Base-by-base conservation (phyloP, 2,113 vertebrate species). In the Platanista minor region DNA sequence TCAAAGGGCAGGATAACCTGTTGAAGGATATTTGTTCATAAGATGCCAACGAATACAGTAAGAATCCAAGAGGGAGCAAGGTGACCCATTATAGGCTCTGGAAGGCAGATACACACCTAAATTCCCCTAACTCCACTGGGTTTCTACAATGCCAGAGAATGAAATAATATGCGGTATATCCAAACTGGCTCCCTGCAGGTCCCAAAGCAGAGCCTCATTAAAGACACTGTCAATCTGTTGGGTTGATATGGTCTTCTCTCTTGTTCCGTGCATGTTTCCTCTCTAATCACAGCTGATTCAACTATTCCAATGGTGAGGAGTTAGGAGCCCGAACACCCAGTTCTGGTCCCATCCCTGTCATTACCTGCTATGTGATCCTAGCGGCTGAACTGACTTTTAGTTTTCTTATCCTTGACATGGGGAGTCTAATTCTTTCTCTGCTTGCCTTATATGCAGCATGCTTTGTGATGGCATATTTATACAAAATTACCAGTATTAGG, bases 371-470 rank as follows among this genome's bases (percentile, higher is more conserved):
- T 59, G 57, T 36, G 41, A 84, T 61, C 67, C 59, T 64, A 36
- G 57, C 36, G 52, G 86, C 25, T 61, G 36, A 64, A 64, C n/a
- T 4, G 13, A 25, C 5, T 46, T 23, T 67, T 7, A 18, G 20
- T 77, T 93, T 62, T 67, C 36, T 95, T 71, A 17, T 78, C 66
- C 49, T 84, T 90, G 43, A 77, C 82, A 27, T 29, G 46, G 59
- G 43, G 43, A 64, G 33, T 52, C 39, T 86, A 27, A 23, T 33
- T 90, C 72, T 87, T 81, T 33, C 52, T 94, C 43, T 39, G 43
- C 43, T 62, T 64, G 62, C 36, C 59, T 72, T 85, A 23, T n/a
- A 31, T 4, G 62, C 41, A 86, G 64, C 33, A 57, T 6, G 15
- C 15, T 8, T 33, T 7, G 13, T 41, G 9, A 14, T 36, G 49